phyloP scores from a whole-genome alignment of 2,888 invertebrate species.

The Ichneumoninae sp. region DNA sequence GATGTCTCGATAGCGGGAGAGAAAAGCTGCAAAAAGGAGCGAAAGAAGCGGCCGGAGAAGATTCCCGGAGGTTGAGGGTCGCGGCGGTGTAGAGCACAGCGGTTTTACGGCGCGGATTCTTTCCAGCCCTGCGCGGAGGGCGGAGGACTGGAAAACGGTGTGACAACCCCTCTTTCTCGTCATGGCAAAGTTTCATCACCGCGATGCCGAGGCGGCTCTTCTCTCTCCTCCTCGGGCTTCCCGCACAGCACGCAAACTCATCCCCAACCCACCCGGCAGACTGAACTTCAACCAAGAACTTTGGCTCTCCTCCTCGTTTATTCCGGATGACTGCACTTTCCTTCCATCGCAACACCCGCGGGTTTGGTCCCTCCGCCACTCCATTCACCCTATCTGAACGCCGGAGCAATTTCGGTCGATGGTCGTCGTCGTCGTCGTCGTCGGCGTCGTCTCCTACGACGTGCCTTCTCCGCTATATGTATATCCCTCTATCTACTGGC shows the following conservation, averaged over 20 bases:
- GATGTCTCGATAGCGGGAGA: slow-evolving; percentile 10
- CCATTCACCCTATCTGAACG: slow-evolving; percentile 64
- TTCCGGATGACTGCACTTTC: slow-evolving; percentile 84
- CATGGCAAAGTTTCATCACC: slow-evolving; percentile 84
- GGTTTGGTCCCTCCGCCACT: slow-evolving; percentile 69
- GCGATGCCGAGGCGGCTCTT: slow-evolving; percentile 54
- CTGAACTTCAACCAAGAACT: slow-evolving; percentile 83
- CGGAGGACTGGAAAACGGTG: slow-evolving; percentile 74
- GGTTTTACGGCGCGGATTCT: slow-evolving; percentile 64
- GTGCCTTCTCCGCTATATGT: slow-evolving; percentile 49
- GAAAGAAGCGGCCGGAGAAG: slow-evolving; percentile 6
- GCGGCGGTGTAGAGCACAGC: slow-evolving; percentile 51
- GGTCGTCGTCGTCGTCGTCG: slow-evolving; percentile 66
- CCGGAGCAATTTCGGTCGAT: slow-evolving; percentile 80
- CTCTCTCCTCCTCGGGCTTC: slow-evolving; percentile 62
- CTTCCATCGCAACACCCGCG: slow-evolving; percentile 78
- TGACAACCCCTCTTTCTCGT: slow-evolving; percentile 82
- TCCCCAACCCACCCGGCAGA: slow-evolving; percentile 77
- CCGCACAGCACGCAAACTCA: slow-evolving; percentile 79
- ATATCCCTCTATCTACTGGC: slow-evolving; percentile 29
- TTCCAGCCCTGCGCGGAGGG: slow-evolving; percentile 37
- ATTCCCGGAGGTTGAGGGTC: slow-evolving; percentile 38
- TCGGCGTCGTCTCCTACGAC: slow-evolving; percentile 60
- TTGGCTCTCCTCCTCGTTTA: slow-evolving; percentile 83
- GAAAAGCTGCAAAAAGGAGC: slow-evolving; percentile 17